Percentiles rank a stretch among this genome's conserved stretches.
phyloP scores from a whole-genome alignment of 2,888 invertebrate genomes.

The Reticulitermes lucifugus region DNA sequence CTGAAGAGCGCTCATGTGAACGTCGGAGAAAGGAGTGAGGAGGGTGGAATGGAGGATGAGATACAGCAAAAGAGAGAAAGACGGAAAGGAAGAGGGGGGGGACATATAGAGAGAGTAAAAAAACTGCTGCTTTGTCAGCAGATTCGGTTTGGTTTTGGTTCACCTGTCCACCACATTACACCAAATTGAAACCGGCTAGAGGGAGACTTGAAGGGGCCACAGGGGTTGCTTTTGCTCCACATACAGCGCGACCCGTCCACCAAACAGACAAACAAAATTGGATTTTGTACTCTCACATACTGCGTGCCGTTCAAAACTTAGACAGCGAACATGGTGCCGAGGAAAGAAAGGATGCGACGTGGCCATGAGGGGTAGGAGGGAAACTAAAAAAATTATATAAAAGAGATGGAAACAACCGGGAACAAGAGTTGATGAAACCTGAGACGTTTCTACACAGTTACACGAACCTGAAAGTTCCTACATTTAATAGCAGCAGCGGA shows the following conservation, averaged over 20 bases:
- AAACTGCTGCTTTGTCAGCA: constrained; percentile 50
- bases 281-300: constrained; percentile 50
- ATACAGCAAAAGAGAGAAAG: constrained; percentile 33
- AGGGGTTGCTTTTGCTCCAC: background rate
- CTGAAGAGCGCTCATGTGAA: background rate
- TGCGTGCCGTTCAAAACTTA: constrained; percentile 34
- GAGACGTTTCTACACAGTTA: background rate
- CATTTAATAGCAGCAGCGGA: no score
- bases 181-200: constrained; percentile 51
- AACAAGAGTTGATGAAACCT: background rate
- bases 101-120: constrained; percentile 17
- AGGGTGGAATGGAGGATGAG: constrained; percentile 1
- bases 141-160: constrained; percentile 47
- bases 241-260: constrained; percentile 30
- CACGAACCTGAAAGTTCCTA: no score
- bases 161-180: constrained; percentile 51
- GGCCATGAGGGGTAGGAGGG: background rate
- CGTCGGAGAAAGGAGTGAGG: constrained; percentile 16
- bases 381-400: constrained; percentile 20
- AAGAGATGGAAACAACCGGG: background rate
- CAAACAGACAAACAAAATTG: constrained; percentile 52
- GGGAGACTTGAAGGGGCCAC: constrained; percentile 34
- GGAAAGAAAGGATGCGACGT: background rate
- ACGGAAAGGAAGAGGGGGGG: background rate
- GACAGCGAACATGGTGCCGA: constrained; percentile 8